Percentiles rank a stretch among this genome's conserved stretches.
Conservation (phyloP, 2,113 vertebrate genomes). For the Urocolius indicus region DNA sequence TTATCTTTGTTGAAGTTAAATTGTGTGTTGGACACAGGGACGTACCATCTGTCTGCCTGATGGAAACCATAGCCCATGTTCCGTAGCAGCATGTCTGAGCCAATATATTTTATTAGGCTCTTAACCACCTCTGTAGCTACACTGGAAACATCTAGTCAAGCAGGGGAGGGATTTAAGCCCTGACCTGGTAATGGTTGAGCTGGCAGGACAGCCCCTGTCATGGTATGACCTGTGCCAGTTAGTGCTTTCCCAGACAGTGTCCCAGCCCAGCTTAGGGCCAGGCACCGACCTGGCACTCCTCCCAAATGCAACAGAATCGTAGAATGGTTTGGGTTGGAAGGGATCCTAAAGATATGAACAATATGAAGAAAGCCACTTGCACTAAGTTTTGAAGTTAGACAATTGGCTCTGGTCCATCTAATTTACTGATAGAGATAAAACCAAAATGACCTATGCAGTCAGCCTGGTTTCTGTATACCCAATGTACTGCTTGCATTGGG, state of each 20-base stretch:
- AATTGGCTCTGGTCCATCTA: neutral
- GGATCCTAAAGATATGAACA: no score
- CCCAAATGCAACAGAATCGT: neutral
- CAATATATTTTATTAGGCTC: neutral
- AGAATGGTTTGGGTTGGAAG: no score
- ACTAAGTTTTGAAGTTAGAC: neutral
- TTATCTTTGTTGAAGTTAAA: neutral
- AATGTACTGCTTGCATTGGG: neutral
- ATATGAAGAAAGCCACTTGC: neutral
- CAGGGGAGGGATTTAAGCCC: neutral
- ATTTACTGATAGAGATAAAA: neutral
- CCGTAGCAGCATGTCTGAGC: neutral
- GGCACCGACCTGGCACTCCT: neutral
- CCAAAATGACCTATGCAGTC: neutral
- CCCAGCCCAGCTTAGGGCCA: neutral
- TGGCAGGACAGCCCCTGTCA: neutral
- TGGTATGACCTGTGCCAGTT: neutral
- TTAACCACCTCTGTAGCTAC: neutral
- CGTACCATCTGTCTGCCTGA: neutral
- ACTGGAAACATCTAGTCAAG: neutral
- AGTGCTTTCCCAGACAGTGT: neutral
- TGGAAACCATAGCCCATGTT: neutral
- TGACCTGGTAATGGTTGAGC: neutral
- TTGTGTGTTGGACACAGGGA: neutral
- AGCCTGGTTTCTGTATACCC: neutral